Evolutionary conservation across 1,140 invertebrate species (phyloP).

Genomic region (Drosophila rhopaloa): DNA sequence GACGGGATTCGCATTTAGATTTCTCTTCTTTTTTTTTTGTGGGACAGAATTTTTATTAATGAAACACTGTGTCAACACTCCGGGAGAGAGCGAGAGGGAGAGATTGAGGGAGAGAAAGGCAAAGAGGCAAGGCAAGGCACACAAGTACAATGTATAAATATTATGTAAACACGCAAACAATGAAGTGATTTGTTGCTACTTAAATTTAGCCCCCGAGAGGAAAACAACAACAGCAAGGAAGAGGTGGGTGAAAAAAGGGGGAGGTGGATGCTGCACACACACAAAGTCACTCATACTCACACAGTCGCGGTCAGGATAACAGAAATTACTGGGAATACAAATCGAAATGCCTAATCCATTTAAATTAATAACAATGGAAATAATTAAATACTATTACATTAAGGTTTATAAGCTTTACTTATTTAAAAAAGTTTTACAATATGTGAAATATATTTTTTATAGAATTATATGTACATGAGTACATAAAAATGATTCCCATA

Average conservation of each 20-base stretch:
- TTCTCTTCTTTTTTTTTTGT: slow-evolving; percentile 30
- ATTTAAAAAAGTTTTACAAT: too few species aligned
- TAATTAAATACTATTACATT: too few species aligned
- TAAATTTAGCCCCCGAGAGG: slow-evolving; percentile 75
- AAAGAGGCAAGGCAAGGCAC: neutral
- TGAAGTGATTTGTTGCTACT: slow-evolving; percentile 82
- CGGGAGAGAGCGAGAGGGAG: neutral
- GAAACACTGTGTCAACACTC: slow-evolving; percentile 60
- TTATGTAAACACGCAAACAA: slow-evolving; percentile 83
- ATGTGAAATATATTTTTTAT: too few species aligned
- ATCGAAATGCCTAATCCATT: neutral
- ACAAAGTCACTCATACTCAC: neutral
- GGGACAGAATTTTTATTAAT: slow-evolving; percentile 70
- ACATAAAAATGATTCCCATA: too few species aligned
- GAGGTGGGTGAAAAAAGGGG: neutral
- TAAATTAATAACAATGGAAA: neutral
- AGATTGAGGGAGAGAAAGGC: neutral
- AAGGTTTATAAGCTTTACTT: too few species aligned
- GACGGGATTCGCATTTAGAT: slow-evolving; percentile 36
- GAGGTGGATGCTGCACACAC: slow-evolving; percentile 37
- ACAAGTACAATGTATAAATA: slow-evolving; percentile 77
- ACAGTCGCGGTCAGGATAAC: slow-evolving; percentile 9
- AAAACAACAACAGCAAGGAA: slow-evolving; percentile 29
- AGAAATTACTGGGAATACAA: neutral
- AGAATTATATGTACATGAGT: too few species aligned